A percentile compares a stretch with the other conserved stretches of the same genome.
These are phyloP conservation scores for Smutsia gigantea DNA, from an alignment of 2,797 vertebrate species.

Conservation along the genomic window DNA sequence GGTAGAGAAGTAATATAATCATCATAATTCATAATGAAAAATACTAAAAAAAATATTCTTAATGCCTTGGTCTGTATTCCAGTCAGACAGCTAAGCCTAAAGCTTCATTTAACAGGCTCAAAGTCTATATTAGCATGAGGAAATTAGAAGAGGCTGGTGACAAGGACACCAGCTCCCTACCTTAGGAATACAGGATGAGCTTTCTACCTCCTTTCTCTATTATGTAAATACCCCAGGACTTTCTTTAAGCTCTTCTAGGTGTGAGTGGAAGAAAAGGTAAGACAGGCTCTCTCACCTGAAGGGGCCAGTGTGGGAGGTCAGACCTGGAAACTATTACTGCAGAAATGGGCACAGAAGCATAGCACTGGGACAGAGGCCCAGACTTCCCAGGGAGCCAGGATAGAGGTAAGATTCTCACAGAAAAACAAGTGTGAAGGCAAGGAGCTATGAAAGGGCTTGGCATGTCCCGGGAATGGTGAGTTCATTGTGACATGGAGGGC, in stretches of 20 bases:
- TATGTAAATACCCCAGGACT: background rate
- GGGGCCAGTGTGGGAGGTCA: background rate
- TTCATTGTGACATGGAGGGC: background rate
- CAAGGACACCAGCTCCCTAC: background rate
- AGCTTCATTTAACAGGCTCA: background rate
- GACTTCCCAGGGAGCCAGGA: background rate
- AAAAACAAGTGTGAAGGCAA: background rate
- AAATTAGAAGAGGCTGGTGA: background rate
- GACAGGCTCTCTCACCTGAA: background rate
- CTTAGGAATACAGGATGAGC: background rate
- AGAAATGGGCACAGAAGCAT: background rate
- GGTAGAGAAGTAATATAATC: background rate
- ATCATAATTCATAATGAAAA: background rate
- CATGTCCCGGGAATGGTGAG: background rate
- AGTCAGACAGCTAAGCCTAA: background rate
- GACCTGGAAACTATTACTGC: background rate
- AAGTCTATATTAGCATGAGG: background rate
- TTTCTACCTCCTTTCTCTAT: background rate
- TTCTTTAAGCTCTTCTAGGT: background rate
- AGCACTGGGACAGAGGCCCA: background rate
- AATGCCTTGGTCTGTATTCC: background rate
- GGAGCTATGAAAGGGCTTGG: background rate
- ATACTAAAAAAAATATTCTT: background rate
- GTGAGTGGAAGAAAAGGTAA: background rate
- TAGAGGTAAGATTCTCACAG: background rate